A percentile compares a stretch with the other conserved stretches of the same genome.
phyloP scores from a whole-genome alignment of 23 tunicate genomes.

The Clavelina lepadiformis region DNA sequence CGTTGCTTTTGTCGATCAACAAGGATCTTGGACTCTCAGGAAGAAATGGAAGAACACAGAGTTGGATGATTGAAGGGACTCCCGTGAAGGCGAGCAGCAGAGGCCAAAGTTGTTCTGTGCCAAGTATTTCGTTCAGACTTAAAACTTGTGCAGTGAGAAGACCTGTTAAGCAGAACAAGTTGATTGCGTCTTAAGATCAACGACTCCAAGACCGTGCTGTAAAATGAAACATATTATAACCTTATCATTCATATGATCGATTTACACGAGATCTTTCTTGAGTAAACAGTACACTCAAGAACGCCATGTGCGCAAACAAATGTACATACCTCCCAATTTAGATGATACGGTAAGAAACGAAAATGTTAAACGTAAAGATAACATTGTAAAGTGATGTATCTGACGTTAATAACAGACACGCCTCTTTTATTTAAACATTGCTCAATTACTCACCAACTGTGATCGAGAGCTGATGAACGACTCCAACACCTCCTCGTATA shows the following conservation, averaged over 20 bases:
- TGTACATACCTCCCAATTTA: neutral
- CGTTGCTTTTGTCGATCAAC: constrained; percentile 46
- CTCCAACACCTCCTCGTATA: constrained; percentile 77
- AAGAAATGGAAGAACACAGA: constrained; percentile 35
- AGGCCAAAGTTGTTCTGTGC: constrained; percentile 53
- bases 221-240: too few species aligned
- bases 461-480: constrained; percentile 58
- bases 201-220: too few species aligned
- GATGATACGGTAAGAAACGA: neutral
- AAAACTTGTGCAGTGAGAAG: constrained; percentile 52
- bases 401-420: too few species aligned
- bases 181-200: too few species aligned
- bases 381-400: too few species aligned
- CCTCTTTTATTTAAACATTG: too few species aligned
- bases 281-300: too few species aligned
- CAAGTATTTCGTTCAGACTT: constrained; percentile 56
- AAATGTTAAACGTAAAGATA: neutral
- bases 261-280: too few species aligned
- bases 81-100: constrained; percentile 55
- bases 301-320: too few species aligned
- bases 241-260: too few species aligned
- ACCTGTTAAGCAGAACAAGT: constrained; percentile 35
- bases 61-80: constrained; percentile 49
- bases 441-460: constrained; percentile 71
- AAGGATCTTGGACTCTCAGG: constrained; percentile 74